Evolutionary conservation across 2,797 vertebrate genomes (phyloP), one percentile per base, ranked within the genome.

Genomic region (Discoglossus pictus): DNA sequence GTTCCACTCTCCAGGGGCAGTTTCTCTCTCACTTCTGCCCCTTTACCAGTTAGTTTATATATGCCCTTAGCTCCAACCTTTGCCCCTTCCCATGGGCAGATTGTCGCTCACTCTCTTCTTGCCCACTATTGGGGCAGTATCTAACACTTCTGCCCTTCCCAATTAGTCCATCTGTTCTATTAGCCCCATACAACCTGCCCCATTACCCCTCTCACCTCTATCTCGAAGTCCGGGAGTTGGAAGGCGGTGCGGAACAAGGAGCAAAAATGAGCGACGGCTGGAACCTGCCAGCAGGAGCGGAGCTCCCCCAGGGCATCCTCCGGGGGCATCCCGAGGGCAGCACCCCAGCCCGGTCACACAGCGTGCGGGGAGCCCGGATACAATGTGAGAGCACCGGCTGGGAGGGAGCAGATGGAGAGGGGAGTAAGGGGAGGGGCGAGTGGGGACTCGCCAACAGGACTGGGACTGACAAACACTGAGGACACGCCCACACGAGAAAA

Each of bases 261-360:
- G 79, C 96, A 98, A 90, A 98, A 97, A 92, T 98, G 96, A 66
- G 96, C 96, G 86, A 98, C 93, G 90, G 95, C 95, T 88, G 96
- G 96, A 78, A 97, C 93, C 94, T 96, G 93, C 96, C 96, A 98
- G 93, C 95, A 98, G 54, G 91, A 95, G 88, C 93, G 94, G 81
- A 98, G 87, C 90, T 97, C 93, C 79, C 92, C 92, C 89, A 94
- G 90, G 77, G 87, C 87, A 87, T 88, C 77, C 89, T 88, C 88
- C 80, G 74, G 87, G 83, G 89, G 92, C 92, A 93, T 93, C 80
- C 69, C 47, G 69, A 48, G 17, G 74, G 75, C 75, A 74, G 73
- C 71, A 24, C 40, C 66, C 58, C 42, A 48, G 43, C 54, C 63
- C 65, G 38, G 24, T 17, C 24, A 55, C 24, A 55, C 62, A 40